Percentiles rank a stretch among this genome's conserved stretches.
phyloP scores from a whole-genome alignment of 35 echinoderm and acorn worm genomes.

The Lytechinus variegatus region DNA sequence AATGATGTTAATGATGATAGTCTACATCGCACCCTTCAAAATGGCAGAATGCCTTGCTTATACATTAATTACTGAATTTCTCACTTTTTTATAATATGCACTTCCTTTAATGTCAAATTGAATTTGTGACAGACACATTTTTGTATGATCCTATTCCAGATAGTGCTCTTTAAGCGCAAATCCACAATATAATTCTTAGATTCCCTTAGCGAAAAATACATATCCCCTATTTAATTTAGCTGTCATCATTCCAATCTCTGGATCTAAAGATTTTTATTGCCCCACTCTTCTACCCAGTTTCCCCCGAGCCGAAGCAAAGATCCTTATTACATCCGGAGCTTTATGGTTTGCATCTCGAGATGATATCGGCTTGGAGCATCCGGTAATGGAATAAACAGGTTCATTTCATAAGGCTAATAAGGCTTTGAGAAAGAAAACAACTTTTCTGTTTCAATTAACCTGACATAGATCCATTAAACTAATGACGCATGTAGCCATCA shows the following conservation, averaged over 20 bases:
- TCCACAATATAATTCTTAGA: background rate
- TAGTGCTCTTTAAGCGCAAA: background rate
- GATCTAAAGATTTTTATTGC: background rate
- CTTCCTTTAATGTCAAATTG: no score
- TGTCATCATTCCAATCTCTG: background rate
- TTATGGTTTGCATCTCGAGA: background rate
- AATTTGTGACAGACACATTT: no score
- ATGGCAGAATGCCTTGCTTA: no score
- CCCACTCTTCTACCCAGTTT: background rate
- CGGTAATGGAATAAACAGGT: background rate
- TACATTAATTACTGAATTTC: no score
- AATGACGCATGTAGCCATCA: background rate
- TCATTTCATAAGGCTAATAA: slow-evolving; percentile 6
- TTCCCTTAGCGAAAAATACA: background rate
- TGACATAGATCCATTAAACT: background rate
- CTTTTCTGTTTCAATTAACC: slow-evolving; percentile 13
- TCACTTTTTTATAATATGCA: no score
- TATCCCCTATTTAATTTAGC: background rate
- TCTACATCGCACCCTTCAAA: no score
- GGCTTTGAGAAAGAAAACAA: slow-evolving; percentile 5
- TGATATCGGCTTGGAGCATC: background rate
- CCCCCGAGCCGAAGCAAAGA: background rate
- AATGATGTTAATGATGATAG: no score
- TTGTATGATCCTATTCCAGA: no score
- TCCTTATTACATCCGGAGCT: slow-evolving; percentile 8